phyloP scores from a whole-genome alignment of 2,888 invertebrate species.

The Agelastica alni region DNA sequence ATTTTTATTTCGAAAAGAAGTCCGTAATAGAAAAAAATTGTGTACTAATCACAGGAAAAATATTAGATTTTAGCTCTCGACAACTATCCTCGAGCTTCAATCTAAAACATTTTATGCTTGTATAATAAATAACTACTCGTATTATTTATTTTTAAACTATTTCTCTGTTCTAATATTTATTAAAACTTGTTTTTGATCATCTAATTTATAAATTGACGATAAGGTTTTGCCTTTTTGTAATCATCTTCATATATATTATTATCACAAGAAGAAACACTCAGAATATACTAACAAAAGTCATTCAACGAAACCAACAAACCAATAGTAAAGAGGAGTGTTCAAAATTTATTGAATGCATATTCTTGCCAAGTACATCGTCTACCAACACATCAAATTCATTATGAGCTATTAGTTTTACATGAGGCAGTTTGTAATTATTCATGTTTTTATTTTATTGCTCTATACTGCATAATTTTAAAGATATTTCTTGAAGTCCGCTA shows the following conservation, averaged over 20 bases:
- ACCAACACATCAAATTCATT: conserved; percentile 11
- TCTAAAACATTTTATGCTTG: too few relatives aligned
- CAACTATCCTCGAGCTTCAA: too few relatives aligned
- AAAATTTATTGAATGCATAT: conserved; percentile 1
- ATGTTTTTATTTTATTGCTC: conserved; percentile 13
- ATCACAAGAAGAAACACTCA: neutral
- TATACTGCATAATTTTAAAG: conserved; percentile 9
- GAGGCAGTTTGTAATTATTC: conserved; percentile 15
- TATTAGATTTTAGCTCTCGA: too few relatives aligned
- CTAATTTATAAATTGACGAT: neutral
- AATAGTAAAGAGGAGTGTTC: conserved; percentile 7
- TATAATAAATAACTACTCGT: too few relatives aligned
- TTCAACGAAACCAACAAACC: neutral
- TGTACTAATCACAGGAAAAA: too few relatives aligned
- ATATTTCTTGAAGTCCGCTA: conserved; percentile 7
- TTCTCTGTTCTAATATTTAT: too few relatives aligned
- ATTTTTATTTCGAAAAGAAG: too few relatives aligned
- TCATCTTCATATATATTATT: too few relatives aligned
- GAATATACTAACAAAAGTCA: neutral
- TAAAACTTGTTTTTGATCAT: too few relatives aligned
- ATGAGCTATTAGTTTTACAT: conserved; percentile 8
- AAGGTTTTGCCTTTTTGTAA: neutral
- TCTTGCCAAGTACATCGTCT: neutral
- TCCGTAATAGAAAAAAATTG: too few relatives aligned
- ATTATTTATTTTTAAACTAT: too few relatives aligned